Base-by-base conservation (phyloP, 1,140 invertebrate species). In the Rhizoglyphus robini region DNA sequence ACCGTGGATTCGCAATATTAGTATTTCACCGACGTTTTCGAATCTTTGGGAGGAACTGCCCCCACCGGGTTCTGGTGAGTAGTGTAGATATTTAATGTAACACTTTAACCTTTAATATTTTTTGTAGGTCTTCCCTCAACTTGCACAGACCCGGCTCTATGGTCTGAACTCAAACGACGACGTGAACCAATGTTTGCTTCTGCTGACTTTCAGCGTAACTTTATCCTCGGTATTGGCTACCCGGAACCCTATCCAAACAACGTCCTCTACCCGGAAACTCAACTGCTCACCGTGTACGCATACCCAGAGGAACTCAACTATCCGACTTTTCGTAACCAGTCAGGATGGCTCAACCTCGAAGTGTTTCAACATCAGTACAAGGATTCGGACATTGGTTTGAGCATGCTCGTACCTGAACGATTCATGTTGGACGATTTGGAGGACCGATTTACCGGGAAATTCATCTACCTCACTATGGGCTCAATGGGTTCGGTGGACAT, bases 401-500 rank as follows among this genome's bases (percentile, higher is more conserved):
- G 15, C 23, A 15, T 15, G 41, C 41, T 46, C 41, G 23, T 46
- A 15, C 41, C 41, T 23, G 41, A 46, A 23, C 15, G 15, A 15
- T 46, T 46, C 41, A 57, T 20, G 18, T 62, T 67, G n/a, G 48
- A 65, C 13, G 11, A 15, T 13, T 66, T n/a, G 48, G 36, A 67
- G 59, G 11, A 11, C 11, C 11, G 30, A 47, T 49, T 51, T 15
- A 11, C 11, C n/a, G 62, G 62, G 18, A 68, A 68, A 30, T 38
- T 68, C 5, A 67, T 67, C 18, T 69, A 68, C 65, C n/a, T n/a
- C n/a, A n/a, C n/a, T n/a, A n/a, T n/a, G n/a, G n/a, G n/a, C n/a
- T n/a, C n/a, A n/a, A n/a, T 68, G 65, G 47, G 11, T 23, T 64
- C 62, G 51, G 51, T 48, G 13, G 62, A 64, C 48, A 11, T 64